Conservation (phyloP, 23 tunicate species). For the Halocynthia roretzi region DNA sequence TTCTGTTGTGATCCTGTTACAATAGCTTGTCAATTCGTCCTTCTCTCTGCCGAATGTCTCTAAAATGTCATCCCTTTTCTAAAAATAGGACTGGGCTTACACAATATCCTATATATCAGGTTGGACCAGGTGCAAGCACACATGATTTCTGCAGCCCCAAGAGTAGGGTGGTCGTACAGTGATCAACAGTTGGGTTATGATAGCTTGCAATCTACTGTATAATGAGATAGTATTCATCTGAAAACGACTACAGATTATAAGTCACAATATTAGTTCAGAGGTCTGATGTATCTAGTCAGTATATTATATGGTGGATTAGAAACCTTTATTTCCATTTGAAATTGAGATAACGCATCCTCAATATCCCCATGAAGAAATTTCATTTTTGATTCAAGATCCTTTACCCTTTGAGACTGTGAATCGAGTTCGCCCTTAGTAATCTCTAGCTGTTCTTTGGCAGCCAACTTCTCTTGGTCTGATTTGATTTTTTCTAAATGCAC, state of each 20-base stretch:
- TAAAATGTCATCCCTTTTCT: constrained; percentile 1
- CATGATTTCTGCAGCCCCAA: too few relatives aligned
- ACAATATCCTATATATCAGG: neutral
- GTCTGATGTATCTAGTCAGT: too few relatives aligned
- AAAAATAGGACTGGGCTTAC: neutral
- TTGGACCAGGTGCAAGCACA: too few relatives aligned
- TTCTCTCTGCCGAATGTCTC: neutral
- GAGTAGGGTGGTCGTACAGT: too few relatives aligned
- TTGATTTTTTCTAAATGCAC: neutral
- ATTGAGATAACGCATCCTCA: neutral
- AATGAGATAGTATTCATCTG: neutral
- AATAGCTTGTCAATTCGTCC: neutral
- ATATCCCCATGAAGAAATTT: neutral
- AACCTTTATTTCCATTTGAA: neutral
- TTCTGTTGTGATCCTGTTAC: neutral
- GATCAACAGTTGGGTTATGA: too few relatives aligned
- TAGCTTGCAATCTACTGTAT: too few relatives aligned
- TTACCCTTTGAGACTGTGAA: neutral
- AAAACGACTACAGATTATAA: neutral
- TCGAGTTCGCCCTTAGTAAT: neutral
- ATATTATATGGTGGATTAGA: neutral
- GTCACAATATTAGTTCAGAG: too few relatives aligned
- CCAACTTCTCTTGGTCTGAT: neutral
- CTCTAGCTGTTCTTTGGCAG: neutral
- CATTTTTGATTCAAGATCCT: constrained; percentile 1